These are phyloP conservation scores for Papilio glaucus DNA, from an alignment of 1,140 invertebrate genomes.

Conservation along the genomic window DNA sequence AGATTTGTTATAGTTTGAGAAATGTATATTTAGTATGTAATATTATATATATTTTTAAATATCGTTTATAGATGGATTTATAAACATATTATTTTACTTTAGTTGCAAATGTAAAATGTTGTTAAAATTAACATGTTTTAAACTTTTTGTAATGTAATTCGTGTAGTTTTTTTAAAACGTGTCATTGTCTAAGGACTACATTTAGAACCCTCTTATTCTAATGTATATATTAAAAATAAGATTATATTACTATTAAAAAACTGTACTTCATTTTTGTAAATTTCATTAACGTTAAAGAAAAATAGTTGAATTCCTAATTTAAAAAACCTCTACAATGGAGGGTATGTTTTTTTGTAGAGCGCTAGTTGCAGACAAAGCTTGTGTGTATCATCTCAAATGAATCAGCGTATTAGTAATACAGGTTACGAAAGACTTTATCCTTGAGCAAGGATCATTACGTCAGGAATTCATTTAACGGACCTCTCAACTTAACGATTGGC, in stretches of 20 bases:
- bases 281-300: not conserved
- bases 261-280: not conserved
- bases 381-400: slow-evolving; percentile 8
- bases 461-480: slow-evolving; percentile 25
- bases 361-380: slow-evolving; percentile 7
- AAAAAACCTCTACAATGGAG: not conserved
- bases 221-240: too few species aligned
- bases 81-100: too few species aligned
- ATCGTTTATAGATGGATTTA: too few species aligned
- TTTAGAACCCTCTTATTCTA: too few species aligned
- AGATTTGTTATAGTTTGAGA: not conserved
- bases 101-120: too few species aligned
- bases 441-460: slow-evolving; percentile 31
- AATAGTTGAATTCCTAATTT: not conserved
- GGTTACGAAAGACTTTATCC: slow-evolving; percentile 30
- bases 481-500: slow-evolving; percentile 17
- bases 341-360: not conserved
- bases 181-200: too few species aligned
- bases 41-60: too few species aligned
- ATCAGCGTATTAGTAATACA: slow-evolving; percentile 30
- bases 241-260: too few species aligned
- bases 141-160: too few species aligned
- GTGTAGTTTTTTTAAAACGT: too few species aligned
- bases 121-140: too few species aligned
- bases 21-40: too few species aligned